Percentiles rank a stretch among this genome's conserved stretches.
These are phyloP conservation scores for Aspidiotus rigidus DNA, from an alignment of 2,888 invertebrate species.

Conservation along the genomic window DNA sequence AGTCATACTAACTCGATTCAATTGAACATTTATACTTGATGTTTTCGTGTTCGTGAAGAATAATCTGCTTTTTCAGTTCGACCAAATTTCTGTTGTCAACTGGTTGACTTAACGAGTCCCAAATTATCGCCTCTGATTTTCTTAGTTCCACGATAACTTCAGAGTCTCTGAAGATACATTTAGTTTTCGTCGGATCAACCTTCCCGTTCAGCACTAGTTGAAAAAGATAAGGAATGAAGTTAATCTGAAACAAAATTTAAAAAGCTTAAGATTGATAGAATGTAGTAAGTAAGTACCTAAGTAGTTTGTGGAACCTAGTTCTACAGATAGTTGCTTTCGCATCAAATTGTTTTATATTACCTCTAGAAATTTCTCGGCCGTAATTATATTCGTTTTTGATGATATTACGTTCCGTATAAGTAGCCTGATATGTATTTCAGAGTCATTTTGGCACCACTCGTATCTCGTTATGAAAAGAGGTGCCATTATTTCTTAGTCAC, in stretches of 20 bases:
- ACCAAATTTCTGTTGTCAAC: not conserved
- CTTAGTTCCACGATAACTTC: slow-evolving; percentile 18
- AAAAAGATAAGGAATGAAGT: slow-evolving; percentile 17
- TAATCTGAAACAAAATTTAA: slow-evolving; percentile 18
- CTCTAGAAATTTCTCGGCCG: slow-evolving; percentile 11
- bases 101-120: slow-evolving; percentile 7
- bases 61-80: slow-evolving; percentile 1
- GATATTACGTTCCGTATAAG: slow-evolving; percentile 12
- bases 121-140: slow-evolving; percentile 10
- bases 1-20: too few relatives aligned
- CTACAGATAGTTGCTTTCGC: not conserved
- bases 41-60: not conserved
- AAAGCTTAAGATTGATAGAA: not conserved
- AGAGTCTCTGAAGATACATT: slow-evolving; percentile 9
- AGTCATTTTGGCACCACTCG: slow-evolving; percentile 20
- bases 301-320: not conserved
- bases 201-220: slow-evolving; percentile 10
- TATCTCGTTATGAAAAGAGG: slow-evolving; percentile 19
- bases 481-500: not conserved
- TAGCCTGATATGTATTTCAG: slow-evolving; percentile 10
- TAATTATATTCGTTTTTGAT: slow-evolving; percentile 21
- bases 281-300: not conserved
- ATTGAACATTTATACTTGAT: too few relatives aligned
- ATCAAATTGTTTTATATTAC: slow-evolving; percentile 10
- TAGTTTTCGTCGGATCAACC: not conserved